phyloP scores from a whole-genome alignment of 2,888 invertebrate species.

The Platynereis dumerilii region DNA sequence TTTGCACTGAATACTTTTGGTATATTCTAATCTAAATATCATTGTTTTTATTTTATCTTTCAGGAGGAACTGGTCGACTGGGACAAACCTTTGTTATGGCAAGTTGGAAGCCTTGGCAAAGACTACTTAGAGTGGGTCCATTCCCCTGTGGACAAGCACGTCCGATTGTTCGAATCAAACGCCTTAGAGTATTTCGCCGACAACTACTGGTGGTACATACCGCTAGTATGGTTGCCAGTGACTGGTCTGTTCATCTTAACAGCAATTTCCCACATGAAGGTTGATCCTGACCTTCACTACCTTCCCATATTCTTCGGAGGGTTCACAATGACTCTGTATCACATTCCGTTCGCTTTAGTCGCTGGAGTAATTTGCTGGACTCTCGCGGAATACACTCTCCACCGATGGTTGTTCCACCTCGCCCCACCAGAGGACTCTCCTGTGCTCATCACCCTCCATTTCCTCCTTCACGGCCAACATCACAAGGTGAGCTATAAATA shows the following conservation, averaged over 20 bases:
- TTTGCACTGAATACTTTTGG: too few species aligned
- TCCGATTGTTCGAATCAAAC: conserved; percentile 60
- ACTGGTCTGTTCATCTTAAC: conserved; percentile 35
- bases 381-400: conserved; percentile 64
- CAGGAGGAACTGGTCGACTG: conserved; percentile 61
- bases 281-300: background rate
- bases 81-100: conserved; percentile 59
- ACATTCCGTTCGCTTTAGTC: conserved; percentile 44
- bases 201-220: conserved; percentile 56
- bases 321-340: conserved; percentile 23
- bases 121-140: conserved; percentile 65
- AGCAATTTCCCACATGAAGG: conserved; percentile 34
- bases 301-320: conserved; percentile 24
- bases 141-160: conserved; percentile 61
- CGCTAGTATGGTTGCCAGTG: conserved; percentile 53
- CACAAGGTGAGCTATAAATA: too few species aligned
- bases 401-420: conserved; percentile 64
- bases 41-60: too few species aligned
- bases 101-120: conserved; percentile 60
- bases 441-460: conserved; percentile 57
- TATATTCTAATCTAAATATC: too few species aligned
- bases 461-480: conserved; percentile 63
- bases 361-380: conserved; percentile 62
- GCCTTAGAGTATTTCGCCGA: conserved; percentile 50
- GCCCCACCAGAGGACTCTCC: conserved; percentile 59